Evolutionary conservation across 2,113 vertebrate genomes (phyloP).

Genomic region (Malurus cyaneus): DNA sequence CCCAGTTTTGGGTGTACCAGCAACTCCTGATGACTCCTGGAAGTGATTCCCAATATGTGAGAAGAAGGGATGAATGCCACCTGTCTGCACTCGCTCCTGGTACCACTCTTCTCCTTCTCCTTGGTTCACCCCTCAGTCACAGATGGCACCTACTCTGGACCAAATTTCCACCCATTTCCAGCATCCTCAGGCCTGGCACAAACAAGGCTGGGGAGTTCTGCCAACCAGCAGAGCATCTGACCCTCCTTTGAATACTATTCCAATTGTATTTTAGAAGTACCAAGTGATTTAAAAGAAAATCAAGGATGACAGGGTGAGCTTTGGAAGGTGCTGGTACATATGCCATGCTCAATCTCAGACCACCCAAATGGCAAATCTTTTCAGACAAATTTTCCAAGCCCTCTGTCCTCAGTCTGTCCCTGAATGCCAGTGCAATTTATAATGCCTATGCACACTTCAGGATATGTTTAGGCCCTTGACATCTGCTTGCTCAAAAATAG

Average conservation of each 20-base stretch:
- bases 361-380: neutral
- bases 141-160: neutral
- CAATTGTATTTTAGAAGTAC: neutral
- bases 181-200: neutral
- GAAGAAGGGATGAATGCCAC: rapidly evolving
- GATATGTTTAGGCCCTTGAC: slow-evolving; percentile 5
- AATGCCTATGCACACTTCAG: neutral
- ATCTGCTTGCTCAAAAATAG: slow-evolving; percentile 48
- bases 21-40: neutral
- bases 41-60: neutral
- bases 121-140: neutral
- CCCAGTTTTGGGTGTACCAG: neutral
- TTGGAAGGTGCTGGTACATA: neutral
- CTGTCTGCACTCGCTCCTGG: neutral
- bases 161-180: neutral
- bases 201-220: neutral
- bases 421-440: neutral
- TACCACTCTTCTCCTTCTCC: neutral
- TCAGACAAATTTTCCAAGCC: neutral
- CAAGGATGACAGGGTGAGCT: neutral
- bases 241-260: neutral
- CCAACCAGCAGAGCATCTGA: neutral
- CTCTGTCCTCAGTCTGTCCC: neutral
- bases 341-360: neutral
- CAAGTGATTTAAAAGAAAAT: neutral